Conservation (phyloP, 2,888 invertebrate genomes). For the Selenia dentaria region DNA sequence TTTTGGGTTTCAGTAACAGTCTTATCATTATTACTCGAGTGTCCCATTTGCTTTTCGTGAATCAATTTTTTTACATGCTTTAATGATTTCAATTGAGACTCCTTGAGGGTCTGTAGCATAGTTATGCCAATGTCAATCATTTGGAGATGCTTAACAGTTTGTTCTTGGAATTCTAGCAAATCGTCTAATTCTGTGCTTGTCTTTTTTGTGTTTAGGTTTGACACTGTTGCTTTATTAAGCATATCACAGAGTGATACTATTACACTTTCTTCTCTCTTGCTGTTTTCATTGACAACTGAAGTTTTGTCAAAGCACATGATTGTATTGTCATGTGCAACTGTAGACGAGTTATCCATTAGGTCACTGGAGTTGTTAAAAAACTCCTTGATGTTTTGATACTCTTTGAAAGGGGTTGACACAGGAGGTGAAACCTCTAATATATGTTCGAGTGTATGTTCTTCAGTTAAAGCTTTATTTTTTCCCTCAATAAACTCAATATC, state of each 20-base stretch:
- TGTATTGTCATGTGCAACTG: constrained; percentile 56
- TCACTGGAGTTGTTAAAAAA: constrained; percentile 60
- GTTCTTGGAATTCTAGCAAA: constrained; percentile 54
- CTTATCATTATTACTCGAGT: constrained; percentile 39
- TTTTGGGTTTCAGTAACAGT: constrained; percentile 34
- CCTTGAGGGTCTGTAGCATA: constrained; percentile 52
- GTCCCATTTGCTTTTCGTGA: constrained; percentile 43
- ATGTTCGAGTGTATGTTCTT: constrained; percentile 54
- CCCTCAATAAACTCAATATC: constrained; percentile 61
- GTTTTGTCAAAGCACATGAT: constrained; percentile 65
- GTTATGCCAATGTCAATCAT: constrained; percentile 57
- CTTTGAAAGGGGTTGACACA: constrained; percentile 68
- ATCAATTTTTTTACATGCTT: constrained; percentile 55
- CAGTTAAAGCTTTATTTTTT: constrained; percentile 43
- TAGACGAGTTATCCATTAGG: constrained; percentile 41
- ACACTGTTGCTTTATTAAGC: constrained; percentile 62
- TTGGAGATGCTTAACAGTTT: constrained; percentile 53
- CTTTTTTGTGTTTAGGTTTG: constrained; percentile 42
- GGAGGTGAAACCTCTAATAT: constrained; percentile 62
- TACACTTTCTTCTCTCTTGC: constrained; percentile 62
- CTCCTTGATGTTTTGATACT: constrained; percentile 63
- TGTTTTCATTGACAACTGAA: constrained; percentile 40
- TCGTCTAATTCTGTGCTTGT: constrained; percentile 51
- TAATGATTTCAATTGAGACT: constrained; percentile 58
- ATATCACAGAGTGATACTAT: constrained; percentile 69